phyloP scores from a whole-genome alignment of 2,797 vertebrate genomes.

The Huso huso region DNA sequence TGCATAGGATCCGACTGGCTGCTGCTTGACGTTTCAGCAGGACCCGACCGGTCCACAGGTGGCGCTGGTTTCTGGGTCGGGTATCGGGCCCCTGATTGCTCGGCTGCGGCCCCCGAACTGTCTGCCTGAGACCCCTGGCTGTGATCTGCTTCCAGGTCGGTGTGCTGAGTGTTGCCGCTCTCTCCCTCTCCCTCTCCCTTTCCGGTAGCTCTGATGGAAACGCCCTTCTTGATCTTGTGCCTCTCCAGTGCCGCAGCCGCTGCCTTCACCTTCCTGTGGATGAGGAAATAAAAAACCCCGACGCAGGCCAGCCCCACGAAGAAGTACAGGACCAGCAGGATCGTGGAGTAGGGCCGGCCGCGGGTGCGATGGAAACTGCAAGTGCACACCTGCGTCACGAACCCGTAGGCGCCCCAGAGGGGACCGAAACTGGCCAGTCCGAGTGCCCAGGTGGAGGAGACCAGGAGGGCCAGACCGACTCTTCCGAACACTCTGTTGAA shows the following conservation, averaged over 20 bases:
- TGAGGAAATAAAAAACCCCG: conserved; percentile 73
- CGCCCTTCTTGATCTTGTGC: conserved; percentile 58
- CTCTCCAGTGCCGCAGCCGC: conserved; percentile 58
- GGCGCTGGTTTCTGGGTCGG: conserved; percentile 16
- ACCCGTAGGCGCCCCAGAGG: conserved; percentile 61
- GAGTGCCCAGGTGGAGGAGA: conserved; percentile 58
- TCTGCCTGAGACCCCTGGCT: conserved; percentile 29
- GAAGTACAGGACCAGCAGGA: conserved; percentile 74
- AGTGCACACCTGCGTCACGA: conserved; percentile 77
- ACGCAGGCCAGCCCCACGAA: conserved; percentile 69
- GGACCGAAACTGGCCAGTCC: conserved; percentile 67
- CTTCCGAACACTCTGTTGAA: conserved; percentile 64
- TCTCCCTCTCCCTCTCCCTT: conserved; percentile 43
- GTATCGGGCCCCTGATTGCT: conserved; percentile 41
- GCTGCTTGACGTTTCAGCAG: neutral
- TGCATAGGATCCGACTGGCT: neutral
- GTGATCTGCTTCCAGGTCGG: conserved; percentile 14
- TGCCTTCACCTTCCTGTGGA: conserved; percentile 61
- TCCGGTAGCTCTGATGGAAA: conserved; percentile 43
- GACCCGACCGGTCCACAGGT: neutral
- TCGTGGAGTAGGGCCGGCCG: conserved; percentile 71
- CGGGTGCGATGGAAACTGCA: conserved; percentile 77
- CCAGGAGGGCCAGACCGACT: conserved; percentile 44
- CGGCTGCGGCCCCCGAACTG: conserved; percentile 34
- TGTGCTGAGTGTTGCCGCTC: conserved; percentile 31